phyloP scores from a whole-genome alignment of 2,888 invertebrate genomes.

The Polylopha cassiicola region DNA sequence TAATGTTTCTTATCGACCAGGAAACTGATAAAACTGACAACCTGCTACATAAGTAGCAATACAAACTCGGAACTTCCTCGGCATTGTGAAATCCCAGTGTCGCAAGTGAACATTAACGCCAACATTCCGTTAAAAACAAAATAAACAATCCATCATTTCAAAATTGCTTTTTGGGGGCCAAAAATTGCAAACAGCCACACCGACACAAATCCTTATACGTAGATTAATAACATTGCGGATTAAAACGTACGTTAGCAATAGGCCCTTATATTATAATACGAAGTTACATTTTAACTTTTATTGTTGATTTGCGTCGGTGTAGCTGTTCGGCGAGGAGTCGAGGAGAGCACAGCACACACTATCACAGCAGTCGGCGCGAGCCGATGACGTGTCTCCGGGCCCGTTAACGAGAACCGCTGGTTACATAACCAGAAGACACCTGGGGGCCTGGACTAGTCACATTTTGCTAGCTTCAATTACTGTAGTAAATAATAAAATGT shows the following conservation, averaged over 20 bases:
- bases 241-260: slow-evolving; percentile 52
- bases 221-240: slow-evolving; percentile 35
- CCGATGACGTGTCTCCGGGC: slow-evolving; percentile 44
- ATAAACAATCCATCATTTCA: slow-evolving; percentile 7
- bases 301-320: slow-evolving; percentile 37
- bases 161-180: slow-evolving; percentile 22
- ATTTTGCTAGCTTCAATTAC: too few relatives aligned
- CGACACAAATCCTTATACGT: slow-evolving; percentile 44
- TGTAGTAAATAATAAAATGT: too few relatives aligned
- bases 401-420: slow-evolving; percentile 25
- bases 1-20: too few relatives aligned
- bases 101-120: background rate
- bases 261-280: slow-evolving; percentile 45
- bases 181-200: slow-evolving; percentile 44
- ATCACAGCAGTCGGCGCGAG: slow-evolving; percentile 67
- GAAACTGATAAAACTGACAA: too few relatives aligned
- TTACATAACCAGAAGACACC: too few relatives aligned
- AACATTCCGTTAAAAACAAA: slow-evolving; percentile 4
- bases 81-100: slow-evolving; percentile 2
- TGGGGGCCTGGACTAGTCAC: too few relatives aligned
- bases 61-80: too few relatives aligned
- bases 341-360: slow-evolving; percentile 70
- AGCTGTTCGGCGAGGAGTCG: slow-evolving; percentile 44
- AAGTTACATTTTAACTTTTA: slow-evolving; percentile 33
- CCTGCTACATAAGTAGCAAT: too few relatives aligned